A percentile compares a stretch with the other conserved stretches of the same genome.
phyloP scores from a whole-genome alignment of 1,140 invertebrate genomes.

The Hylyphantes graminicola region DNA sequence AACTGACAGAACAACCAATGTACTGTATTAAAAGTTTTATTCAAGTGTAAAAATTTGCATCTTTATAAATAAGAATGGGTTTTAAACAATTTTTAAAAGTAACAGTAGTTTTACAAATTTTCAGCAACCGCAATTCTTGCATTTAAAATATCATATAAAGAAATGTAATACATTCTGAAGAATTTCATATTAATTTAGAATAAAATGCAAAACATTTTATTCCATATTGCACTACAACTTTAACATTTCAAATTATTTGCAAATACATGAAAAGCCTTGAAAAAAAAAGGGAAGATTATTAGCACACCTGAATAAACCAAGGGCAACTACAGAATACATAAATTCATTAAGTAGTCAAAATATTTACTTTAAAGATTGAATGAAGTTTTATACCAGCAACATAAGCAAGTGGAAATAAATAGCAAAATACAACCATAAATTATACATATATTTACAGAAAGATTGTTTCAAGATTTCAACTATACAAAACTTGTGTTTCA shows the following conservation, averaged over 20 bases:
- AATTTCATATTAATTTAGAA: too few relatives aligned
- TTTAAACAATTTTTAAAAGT: not conserved
- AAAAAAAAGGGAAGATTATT: not conserved
- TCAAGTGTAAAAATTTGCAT: constrained; percentile 36
- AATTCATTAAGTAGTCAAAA: constrained; percentile 26
- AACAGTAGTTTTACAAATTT: too few relatives aligned
- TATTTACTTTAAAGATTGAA: not conserved
- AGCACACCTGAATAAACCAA: not conserved
- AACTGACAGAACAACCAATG: not conserved
- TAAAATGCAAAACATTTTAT: not conserved
- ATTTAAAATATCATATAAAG: too few relatives aligned
- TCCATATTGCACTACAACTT: not conserved
- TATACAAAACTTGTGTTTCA: too few relatives aligned
- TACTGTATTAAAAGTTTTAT: constrained; percentile 16
- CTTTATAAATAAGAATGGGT: not conserved
- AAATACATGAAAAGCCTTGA: not conserved
- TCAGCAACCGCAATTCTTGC: too few relatives aligned
- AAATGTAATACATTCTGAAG: too few relatives aligned
- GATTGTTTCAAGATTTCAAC: not conserved
- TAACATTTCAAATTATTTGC: too few relatives aligned
- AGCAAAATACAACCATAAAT: constrained; percentile 25
- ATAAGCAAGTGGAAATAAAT: constrained; percentile 27
- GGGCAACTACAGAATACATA: not conserved
- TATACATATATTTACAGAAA: constrained; percentile 47
- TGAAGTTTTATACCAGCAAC: not conserved